These are phyloP conservation scores for Onychostruthus taczanowskii DNA, from an alignment of 2,113 vertebrate genomes.

Conservation along the genomic window DNA sequence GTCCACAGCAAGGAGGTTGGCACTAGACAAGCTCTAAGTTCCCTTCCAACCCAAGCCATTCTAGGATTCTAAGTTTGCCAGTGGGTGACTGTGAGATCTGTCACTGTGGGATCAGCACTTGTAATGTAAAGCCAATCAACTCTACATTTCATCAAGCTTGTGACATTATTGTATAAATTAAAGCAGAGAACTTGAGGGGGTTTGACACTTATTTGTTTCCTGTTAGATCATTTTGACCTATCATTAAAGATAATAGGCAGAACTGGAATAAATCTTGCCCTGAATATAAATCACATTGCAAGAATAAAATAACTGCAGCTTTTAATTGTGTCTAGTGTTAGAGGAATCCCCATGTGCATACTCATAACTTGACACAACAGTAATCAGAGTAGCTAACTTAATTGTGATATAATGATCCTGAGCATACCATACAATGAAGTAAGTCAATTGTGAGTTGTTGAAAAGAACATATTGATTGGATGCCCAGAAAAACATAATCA, in stretches of 20 bases:
- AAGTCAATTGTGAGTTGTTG: neutral
- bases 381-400: constrained; percentile 16
- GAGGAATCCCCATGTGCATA: neutral
- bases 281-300: neutral
- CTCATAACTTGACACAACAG: neutral
- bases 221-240: neutral
- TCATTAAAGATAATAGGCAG: neutral
- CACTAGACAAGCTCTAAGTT: neutral
- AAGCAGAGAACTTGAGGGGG: neutral
- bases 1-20: neutral
- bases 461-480: neutral
- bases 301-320: neutral
- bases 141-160: neutral
- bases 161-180: neutral
- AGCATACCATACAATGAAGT: neutral
- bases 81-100: neutral
- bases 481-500: neutral
- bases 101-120: neutral
- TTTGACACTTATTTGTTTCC: neutral
- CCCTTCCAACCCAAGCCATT: neutral
- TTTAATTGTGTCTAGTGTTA: neutral
- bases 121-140: neutral
- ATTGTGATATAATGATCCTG: constrained; percentile 37
- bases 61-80: neutral
- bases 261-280: neutral